Evolutionary conservation across 2,113 vertebrate genomes (phyloP), one percentile per base, ranked within the genome.

Genomic region (Calonectris borealis): DNA sequence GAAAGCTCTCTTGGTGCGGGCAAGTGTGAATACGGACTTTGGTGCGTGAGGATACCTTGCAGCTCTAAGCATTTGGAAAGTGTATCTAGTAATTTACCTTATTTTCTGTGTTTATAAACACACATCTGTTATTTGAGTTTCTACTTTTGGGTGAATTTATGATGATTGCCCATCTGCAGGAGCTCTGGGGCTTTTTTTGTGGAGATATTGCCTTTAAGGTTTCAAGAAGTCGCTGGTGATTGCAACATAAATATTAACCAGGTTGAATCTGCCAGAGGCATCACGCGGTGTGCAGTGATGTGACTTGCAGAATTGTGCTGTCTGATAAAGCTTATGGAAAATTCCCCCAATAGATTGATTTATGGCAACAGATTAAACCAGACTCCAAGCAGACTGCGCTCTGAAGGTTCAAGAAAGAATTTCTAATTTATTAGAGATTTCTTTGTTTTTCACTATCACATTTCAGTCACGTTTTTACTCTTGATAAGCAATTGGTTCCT

Each of bases 291-390:
- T 91, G 68, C 75, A 88, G 72, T 87, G 95, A 97, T 97, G 96
- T 94, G 97, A 97, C 97, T 97, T 85, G 72, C 95, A 97, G 97
- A 98, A 96, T 91, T 86, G 80, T 86, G 58, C 93, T 93, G 65
- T 78, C 94, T 93, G 89, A 90, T 84, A 94, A 93, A 94, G 82
- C 89, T 97, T 95, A 96, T 80, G 86, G 94, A 98, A 97, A 96
- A 97, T 96, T 97, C 96, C 94, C 76, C 83, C 96, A 85, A 78
- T 58, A 51, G 95, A 68, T 95, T 97, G 96, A 98, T 98, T 98
- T 98, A 98, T 11, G 83, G 93, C 65, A 60, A 55, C 80, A 97
- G 96, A 96, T 87, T 77, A 96, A 94, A 92, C 93, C 73, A 91
- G 92, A 97, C 97, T 98, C 97, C 96, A 93, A 95, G 96, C 88